Percentiles rank a stretch among this genome's conserved stretches.
Conservation (phyloP, 2,797 vertebrate species). For the Acanthurus leucopareius region DNA sequence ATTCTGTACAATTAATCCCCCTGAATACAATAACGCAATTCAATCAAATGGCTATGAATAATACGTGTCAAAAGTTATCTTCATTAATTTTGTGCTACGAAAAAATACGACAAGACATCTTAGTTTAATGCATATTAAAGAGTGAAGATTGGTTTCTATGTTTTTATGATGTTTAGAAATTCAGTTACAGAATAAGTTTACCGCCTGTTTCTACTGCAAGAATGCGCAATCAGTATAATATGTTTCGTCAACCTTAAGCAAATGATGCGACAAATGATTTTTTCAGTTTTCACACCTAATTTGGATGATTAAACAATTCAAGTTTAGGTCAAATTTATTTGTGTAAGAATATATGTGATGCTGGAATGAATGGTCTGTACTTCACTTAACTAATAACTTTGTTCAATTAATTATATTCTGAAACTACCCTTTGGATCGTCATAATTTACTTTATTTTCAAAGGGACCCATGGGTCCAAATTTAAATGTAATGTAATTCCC, state of each 20-base stretch:
- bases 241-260: background rate
- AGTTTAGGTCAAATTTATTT: background rate
- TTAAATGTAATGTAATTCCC: no score
- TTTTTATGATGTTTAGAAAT: background rate
- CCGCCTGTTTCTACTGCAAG: background rate
- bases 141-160: background rate
- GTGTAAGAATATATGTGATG: no score
- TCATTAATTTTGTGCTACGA: background rate
- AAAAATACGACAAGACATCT: background rate
- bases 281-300: background rate
- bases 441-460: slow-evolving; percentile 2
- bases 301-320: background rate
- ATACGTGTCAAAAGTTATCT: background rate
- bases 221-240: background rate
- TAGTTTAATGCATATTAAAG: background rate
- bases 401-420: background rate
- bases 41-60: background rate
- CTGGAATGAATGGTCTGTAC: no score
- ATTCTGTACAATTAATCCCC: background rate
- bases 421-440: background rate
- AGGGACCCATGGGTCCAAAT: background rate
- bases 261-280: background rate
- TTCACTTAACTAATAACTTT: no score
- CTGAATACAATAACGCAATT: background rate
- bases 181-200: background rate